These are phyloP conservation scores for Spodoptera exigua DNA, from an alignment of 2,888 invertebrate genomes.

Conservation along the genomic window DNA sequence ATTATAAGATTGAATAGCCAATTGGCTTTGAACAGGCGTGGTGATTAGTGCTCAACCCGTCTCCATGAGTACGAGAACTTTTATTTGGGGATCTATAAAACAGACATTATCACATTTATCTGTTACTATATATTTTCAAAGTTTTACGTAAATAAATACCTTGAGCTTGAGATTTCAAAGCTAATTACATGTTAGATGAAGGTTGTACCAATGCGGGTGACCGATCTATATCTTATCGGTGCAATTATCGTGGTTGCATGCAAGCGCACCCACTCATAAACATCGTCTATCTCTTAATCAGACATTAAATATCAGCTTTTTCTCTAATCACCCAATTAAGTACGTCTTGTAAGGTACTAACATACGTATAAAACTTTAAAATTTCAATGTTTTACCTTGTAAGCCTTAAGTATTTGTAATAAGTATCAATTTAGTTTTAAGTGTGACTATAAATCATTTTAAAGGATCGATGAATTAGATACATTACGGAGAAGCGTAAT, in stretches of 20 bases:
- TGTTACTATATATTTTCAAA: too few relatives aligned
- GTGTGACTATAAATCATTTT: constrained; percentile 45
- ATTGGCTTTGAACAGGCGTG: too few relatives aligned
- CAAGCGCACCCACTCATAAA: constrained; percentile 37
- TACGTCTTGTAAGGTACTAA: constrained; percentile 37
- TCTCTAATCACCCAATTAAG: constrained; percentile 52
- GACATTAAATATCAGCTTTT: constrained; percentile 42
- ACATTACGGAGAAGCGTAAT: constrained; percentile 38
- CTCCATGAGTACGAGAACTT: too few relatives aligned
- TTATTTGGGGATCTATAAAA: too few relatives aligned
- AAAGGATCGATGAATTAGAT: constrained; percentile 32
- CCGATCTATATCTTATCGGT: constrained; percentile 28
- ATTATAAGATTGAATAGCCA: too few relatives aligned
- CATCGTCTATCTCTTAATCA: constrained; percentile 47
- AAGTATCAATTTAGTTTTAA: constrained; percentile 47
- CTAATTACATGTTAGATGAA: constrained; percentile 26
- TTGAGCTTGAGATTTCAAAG: constrained; percentile 32
- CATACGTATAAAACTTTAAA: constrained; percentile 36
- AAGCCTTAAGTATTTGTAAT: constrained; percentile 39
- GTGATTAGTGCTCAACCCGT: too few relatives aligned
- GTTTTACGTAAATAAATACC: not conserved
- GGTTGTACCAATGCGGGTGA: constrained; percentile 26
- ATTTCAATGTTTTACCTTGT: constrained; percentile 42
- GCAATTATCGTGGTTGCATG: constrained; percentile 39
- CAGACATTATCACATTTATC: too few relatives aligned